phyloP scores from a whole-genome alignment of 2,797 vertebrate species.

The Knipowitschia caucasica region DNA sequence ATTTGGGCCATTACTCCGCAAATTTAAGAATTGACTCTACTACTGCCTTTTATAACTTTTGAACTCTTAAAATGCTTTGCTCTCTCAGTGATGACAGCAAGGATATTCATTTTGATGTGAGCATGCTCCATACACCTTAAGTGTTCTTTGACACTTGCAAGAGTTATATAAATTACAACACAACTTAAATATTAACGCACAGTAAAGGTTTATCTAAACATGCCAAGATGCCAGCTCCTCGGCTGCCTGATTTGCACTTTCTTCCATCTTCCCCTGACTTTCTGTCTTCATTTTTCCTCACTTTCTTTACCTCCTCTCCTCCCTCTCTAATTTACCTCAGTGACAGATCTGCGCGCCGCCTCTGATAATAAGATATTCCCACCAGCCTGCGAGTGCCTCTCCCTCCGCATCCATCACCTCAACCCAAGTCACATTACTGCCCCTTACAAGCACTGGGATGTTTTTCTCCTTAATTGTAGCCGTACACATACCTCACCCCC shows the following conservation, averaged over 20 bases:
- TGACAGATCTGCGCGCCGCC: conserved; percentile 70
- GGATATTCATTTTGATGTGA: background rate
- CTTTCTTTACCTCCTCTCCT: conserved; percentile 20
- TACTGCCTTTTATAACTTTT: no score
- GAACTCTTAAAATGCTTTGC: no score
- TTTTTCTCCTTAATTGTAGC: conserved; percentile 80
- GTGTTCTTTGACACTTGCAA: background rate
- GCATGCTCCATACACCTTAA: background rate
- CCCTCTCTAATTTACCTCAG: conserved; percentile 69
- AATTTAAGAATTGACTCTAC: no score
- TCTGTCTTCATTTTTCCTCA: conserved; percentile 21
- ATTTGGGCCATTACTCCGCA: no score
- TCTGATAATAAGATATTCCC: conserved; percentile 77
- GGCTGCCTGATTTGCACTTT: conserved; percentile 4
- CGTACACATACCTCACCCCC: conserved; percentile 67
- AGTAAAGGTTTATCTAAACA: conserved; percentile 12
- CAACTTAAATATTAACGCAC: background rate
- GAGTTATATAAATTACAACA: background rate
- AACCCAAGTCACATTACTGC: conserved; percentile 70
- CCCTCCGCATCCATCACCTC: conserved; percentile 73
- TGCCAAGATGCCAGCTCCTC: conserved; percentile 15
- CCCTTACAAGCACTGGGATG: conserved; percentile 73
- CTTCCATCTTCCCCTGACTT: conserved; percentile 8
- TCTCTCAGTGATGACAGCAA: background rate
- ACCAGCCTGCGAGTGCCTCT: conserved; percentile 69